Percentiles rank a stretch among this genome's conserved stretches.
Evolutionary conservation across 1,140 invertebrate genomes (phyloP).

Genomic region (Telenomus remus): DNA sequence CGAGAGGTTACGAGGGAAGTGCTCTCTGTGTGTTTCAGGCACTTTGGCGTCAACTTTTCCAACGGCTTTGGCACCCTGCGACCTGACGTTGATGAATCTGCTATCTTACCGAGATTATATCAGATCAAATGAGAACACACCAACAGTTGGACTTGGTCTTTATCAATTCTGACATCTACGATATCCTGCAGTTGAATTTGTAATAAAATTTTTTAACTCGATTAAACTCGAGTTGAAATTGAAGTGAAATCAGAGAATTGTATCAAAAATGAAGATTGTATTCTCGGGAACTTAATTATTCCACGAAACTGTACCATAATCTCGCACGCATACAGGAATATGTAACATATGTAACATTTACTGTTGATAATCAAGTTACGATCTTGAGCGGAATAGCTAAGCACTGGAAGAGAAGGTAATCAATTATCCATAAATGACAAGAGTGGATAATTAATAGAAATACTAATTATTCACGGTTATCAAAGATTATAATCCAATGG

Average conservation of each 20-base stretch:
- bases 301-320: too few relatives aligned
- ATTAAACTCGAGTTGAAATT: too few relatives aligned
- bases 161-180: not conserved
- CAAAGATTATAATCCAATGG: constrained; percentile 9
- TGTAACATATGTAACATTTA: not conserved
- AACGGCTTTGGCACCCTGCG: constrained; percentile 28
- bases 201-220: too few relatives aligned
- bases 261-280: too few relatives aligned
- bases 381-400: not conserved
- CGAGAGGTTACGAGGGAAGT: constrained; percentile 36
- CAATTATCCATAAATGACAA: constrained; percentile 2
- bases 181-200: too few relatives aligned
- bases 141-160: not conserved
- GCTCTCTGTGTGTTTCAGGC: constrained; percentile 18
- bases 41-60: constrained; percentile 33
- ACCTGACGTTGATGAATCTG: constrained; percentile 41
- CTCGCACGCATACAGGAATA: too few relatives aligned
- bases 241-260: too few relatives aligned
- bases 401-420: not conserved
- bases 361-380: not conserved
- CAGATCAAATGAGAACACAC: not conserved
- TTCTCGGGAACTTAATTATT: too few relatives aligned
- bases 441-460: constrained; percentile 4
- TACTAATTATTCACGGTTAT: constrained; percentile 20
- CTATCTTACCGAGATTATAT: constrained; percentile 20